Evolutionary conservation across 2,797 vertebrate species (phyloP).

Genomic region (Falco concolor): DNA sequence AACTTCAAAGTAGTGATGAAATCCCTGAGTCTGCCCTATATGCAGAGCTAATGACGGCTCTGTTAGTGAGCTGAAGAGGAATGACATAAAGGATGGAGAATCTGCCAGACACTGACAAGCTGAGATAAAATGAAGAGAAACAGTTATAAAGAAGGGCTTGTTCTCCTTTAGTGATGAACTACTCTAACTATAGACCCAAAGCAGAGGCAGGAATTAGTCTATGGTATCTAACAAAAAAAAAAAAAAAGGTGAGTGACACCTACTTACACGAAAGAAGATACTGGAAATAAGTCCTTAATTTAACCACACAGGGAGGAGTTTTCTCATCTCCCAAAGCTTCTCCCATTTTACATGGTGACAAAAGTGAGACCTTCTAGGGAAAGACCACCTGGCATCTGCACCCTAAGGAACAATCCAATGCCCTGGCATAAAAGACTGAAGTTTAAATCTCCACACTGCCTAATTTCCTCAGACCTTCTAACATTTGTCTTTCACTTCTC

Average conservation of each 20-base stretch:
- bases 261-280: background rate
- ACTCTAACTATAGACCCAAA: background rate
- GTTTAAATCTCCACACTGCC: background rate
- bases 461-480: background rate
- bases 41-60: background rate
- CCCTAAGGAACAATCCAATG: background rate
- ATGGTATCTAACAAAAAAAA: background rate
- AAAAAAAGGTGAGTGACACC: background rate
- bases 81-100: background rate
- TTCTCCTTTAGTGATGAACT: background rate
- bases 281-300: background rate
- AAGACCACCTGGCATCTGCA: background rate
- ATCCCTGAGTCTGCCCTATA: background rate
- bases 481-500: background rate
- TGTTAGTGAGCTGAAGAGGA: background rate
- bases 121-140: background rate
- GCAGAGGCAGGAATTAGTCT: background rate
- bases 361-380: background rate
- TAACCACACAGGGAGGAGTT: background rate
- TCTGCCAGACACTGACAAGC: background rate
- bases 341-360: background rate
- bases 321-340: background rate
- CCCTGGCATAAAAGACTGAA: background rate
- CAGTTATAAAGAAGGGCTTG: background rate
- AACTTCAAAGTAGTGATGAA: background rate